phyloP scores from a whole-genome alignment of 1,140 invertebrate genomes.

The Latrodectus geometricus region DNA sequence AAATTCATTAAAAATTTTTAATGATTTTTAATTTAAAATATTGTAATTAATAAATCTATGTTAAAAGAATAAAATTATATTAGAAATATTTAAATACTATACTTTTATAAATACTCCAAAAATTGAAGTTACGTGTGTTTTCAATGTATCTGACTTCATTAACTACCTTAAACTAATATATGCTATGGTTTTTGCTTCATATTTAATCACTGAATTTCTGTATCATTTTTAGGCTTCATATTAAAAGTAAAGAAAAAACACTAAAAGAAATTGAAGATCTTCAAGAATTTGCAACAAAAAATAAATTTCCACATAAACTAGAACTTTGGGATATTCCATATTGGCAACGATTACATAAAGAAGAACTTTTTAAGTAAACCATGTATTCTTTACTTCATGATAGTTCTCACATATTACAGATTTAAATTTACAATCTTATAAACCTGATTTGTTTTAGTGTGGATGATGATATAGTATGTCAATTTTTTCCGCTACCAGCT shows the following conservation, averaged over 20 bases:
- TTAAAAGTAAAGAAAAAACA: slow-evolving; percentile 75
- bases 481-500: slow-evolving; percentile 85
- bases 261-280: slow-evolving; percentile 80
- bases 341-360: slow-evolving; percentile 79
- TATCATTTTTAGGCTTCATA: slow-evolving; percentile 58
- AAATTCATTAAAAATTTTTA: too few relatives aligned
- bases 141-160: too few relatives aligned
- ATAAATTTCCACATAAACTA: slow-evolving; percentile 79
- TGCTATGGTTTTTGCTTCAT: too few relatives aligned
- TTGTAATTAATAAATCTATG: too few relatives aligned
- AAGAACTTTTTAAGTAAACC: slow-evolving; percentile 74
- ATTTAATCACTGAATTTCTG: too few relatives aligned
- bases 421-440: not conserved
- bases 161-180: too few relatives aligned
- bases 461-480: slow-evolving; percentile 78
- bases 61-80: too few relatives aligned
- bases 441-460: slow-evolving; percentile 64
- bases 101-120: too few relatives aligned
- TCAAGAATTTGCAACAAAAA: slow-evolving; percentile 80
- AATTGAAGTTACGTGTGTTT: too few relatives aligned
- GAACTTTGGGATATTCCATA: slow-evolving; percentile 88
- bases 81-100: too few relatives aligned
- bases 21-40: too few relatives aligned
- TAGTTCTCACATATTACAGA: not conserved
- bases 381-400: not conserved